Evolutionary conservation across 2,888 invertebrate genomes (phyloP), one percentile per base, ranked within the genome.

Genomic region (Eumerus sabulonum): DNA sequence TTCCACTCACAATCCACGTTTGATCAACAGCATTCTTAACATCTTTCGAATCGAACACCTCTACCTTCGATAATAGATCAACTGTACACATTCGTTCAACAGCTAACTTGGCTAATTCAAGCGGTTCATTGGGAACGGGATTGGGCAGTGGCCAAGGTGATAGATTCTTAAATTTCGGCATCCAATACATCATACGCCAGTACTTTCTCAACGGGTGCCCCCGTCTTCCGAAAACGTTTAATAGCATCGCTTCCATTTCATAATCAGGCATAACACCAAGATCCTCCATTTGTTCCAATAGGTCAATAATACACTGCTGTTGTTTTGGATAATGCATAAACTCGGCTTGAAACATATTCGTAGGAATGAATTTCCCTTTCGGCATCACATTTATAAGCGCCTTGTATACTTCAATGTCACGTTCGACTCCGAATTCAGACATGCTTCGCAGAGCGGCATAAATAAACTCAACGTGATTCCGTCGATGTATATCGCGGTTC

Each of bases 321-420:
- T 99, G 99, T 86, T 96, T 96, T 0, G 98, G 98, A 90, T 95
- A 98, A 87, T 98, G 97, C 92, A 94, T 92, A 84, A 98, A 95
- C 88, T 97, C 96, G 0, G 94, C 92, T 91, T 98, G 96, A 88
- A 96, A 93, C 47, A 93, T 89, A 87, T 95, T 97, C 38, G 89
- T 90, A 0, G 99, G 93, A 82, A 98, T 92, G 89, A 97, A 94
- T 87, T 92, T 94, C 47, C 96, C 96, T 88, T 97, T 95, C 0
- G 98, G 97, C 87, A 98, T 91, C 44, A 98, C 92, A 86, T 97
- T 93, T 42, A 98, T 90, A 54, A 98, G 85, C 16, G 93, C 91
- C 88, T 96, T 98, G 86, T 98, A 98, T 0, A 93, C 93, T 84
- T 95, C 94, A 14, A 96, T 85, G 86, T 97, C 98, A 86, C 94